A percentile compares a stretch with the other conserved stretches of the same genome.
Conservation (phyloP, 2,113 vertebrate genomes). For the Mesoclemmys tuberculata region DNA sequence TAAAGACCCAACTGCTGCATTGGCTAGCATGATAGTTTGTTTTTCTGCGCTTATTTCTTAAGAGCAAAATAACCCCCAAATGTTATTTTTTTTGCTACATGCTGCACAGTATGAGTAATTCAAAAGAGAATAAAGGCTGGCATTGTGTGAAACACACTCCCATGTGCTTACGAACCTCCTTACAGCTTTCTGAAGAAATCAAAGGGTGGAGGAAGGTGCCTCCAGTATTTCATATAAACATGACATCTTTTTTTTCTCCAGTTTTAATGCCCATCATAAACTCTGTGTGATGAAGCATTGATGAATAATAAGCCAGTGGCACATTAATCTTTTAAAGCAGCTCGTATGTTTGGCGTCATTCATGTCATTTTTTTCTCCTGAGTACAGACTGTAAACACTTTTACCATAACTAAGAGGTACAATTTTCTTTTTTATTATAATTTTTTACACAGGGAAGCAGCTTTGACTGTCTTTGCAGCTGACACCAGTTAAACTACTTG, state of each 20-base stretch:
- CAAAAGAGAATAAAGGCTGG: slow-evolving; percentile 71
- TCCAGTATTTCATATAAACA: slow-evolving; percentile 67
- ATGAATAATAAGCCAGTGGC: slow-evolving; percentile 63
- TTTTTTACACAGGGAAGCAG: not conserved
- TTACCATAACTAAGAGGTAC: not conserved
- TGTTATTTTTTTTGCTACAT: slow-evolving; percentile 43
- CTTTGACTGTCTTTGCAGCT: accelerated
- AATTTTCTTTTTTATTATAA: not conserved
- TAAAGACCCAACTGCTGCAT: not conserved
- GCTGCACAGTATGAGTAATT: slow-evolving; percentile 74
- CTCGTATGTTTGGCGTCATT: slow-evolving; percentile 32
- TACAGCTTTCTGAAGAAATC: slow-evolving; percentile 71
- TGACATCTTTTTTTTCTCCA: slow-evolving; percentile 58
- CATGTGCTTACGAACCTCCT: slow-evolving; percentile 64
- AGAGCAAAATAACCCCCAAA: slow-evolving; percentile 55
- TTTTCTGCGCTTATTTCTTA: slow-evolving; percentile 61
- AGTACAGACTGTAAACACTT: not conserved
- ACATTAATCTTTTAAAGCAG: slow-evolving; percentile 39
- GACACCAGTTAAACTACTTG: accelerated
- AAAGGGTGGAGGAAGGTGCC: slow-evolving; percentile 68
- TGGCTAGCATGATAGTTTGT: not conserved
- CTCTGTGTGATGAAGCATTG: slow-evolving; percentile 62
- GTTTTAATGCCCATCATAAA: slow-evolving; percentile 69
- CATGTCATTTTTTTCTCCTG: accelerated
- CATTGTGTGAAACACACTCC: slow-evolving; percentile 71